Evolutionary conservation across 2,797 vertebrate genomes (phyloP), one percentile per base, ranked within the genome.

Genomic region (Siniperca scherzeri): DNA sequence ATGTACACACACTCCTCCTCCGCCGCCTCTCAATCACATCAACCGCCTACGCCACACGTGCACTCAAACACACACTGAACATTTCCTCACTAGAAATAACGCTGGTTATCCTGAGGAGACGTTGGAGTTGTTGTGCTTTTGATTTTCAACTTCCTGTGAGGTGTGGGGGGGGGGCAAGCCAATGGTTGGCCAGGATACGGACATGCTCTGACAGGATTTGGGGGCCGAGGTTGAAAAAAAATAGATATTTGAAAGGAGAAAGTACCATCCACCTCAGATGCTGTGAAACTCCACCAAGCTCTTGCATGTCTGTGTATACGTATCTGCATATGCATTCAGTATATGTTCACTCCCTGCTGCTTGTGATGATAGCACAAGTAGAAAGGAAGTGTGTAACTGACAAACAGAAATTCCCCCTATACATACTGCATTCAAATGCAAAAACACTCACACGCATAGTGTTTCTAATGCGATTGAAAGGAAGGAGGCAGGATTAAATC

Each of bases 141-240:
- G 40, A 85, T 74, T 87, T 67, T 66, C 74, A 88, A 82, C 88
- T 82, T 88, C 77, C 77, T 67, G 69, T 69, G 40, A 57, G 52
- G 75, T n/a, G n/a, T n/a, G 71, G 70, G 62, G 44, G 81, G 65
- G 82, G 83, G 82, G 71, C 50, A n/a, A 65, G 82, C 82, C 88
- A 91, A 88, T 81, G 84, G 78, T 75, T 88, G 67, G 91, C 71
- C 78, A 82, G 75, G 81, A 88, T 88, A 50, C 59, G 48, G 89
- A 80, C 80, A 91, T 65, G 38, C 84, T 89, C 55, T 90, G 91
- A 94, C 72, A 80, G 81, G 94, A 94, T 95, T 95, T 91, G 72
- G 84, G 76, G 85, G 83, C 67, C 25, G 73, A 78, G 72, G 64
- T 73, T 82, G 77, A 59, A 78, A 70, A 36, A 78, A 78, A 76